Conservation (phyloP, 2,888 invertebrate genomes). For the Chrysina gloriosa region DNA sequence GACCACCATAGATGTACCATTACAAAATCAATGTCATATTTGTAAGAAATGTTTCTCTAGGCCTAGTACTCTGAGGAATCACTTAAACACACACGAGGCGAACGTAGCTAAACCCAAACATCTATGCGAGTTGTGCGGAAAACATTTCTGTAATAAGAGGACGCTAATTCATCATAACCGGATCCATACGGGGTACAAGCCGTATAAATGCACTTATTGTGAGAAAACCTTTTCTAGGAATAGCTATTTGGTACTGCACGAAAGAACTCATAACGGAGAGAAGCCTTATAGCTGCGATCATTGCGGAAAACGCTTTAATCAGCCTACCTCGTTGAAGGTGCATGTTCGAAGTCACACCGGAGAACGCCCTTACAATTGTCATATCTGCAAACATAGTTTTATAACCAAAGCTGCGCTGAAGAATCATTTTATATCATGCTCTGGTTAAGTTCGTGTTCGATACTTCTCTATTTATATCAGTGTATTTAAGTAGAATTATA, state of each 20-base stretch:
- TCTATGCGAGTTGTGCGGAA: slow-evolving; percentile 60
- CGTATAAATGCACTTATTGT: slow-evolving; percentile 54
- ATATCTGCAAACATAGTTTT: too few species aligned
- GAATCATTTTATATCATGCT: too few species aligned
- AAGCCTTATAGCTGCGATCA: slow-evolving; percentile 66
- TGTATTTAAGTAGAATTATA: too few species aligned
- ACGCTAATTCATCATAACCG: slow-evolving; percentile 56
- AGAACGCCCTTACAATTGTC: too few species aligned
- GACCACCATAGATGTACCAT: too few species aligned
- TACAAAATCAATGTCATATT: slow-evolving; percentile 59
- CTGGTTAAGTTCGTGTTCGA: too few species aligned
- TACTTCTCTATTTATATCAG: too few species aligned
- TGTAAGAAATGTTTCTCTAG: slow-evolving; percentile 58
- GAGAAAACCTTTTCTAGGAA: slow-evolving; percentile 53
- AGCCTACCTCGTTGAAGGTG: slow-evolving; percentile 3
- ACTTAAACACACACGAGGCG: slow-evolving; percentile 55
- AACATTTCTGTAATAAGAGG: slow-evolving; percentile 57
- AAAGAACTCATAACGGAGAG: slow-evolving; percentile 55
- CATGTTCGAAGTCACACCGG: not conserved
- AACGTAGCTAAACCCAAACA: slow-evolving; percentile 52
- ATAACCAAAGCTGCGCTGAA: too few species aligned
- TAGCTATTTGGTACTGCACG: slow-evolving; percentile 52
- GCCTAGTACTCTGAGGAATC: slow-evolving; percentile 62
- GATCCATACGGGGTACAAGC: slow-evolving; percentile 56
- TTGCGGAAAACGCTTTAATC: too few species aligned